Evolutionary conservation across 2,113 vertebrate genomes (phyloP), one percentile per base, ranked within the genome.

Genomic region (Colossoma macropomum): DNA sequence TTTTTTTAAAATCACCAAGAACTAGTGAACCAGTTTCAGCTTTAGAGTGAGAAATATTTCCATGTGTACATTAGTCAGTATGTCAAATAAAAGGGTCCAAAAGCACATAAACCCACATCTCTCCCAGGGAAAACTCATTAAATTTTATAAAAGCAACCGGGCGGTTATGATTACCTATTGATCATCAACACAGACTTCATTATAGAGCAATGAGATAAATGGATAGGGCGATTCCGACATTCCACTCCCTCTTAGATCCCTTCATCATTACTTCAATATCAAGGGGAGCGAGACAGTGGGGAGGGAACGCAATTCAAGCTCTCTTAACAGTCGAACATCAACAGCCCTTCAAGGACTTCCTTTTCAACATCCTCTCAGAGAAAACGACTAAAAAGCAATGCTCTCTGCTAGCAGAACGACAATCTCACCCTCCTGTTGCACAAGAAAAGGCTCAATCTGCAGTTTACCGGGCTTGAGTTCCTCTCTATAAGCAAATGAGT

Each of bases 141-240:
- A 73, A 84, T 69, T 12, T n/a, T 28, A 66, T 65, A 72, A 62
- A 23, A 77, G 74, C 32, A 81, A 50, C 45, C 45, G 16, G 34
- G 30, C 25, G 62, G 79, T 81, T 78, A 81, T 71, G 82, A 84
- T 82, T 84, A 75, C n/a, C 6, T 84, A 84, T 84, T 52, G 79
- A 87, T 79, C 63, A 72, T 41, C 27, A 21, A 4, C 60, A 70
- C 69, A 68, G 75, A 66, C 56, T 68, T 52, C 50, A 84, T 84
- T 79, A 87, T 13, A 70, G 12, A 63, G 66, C 30, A 82, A 66
- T 78, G 30, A 63, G 52, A 77, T 74, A 79, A 86, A 79, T 52
- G 41, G 69, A 75, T 10, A 25, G 9, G 65, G 21, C 50, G n/a
- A 28, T 76, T 76, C 66, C 21, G 34, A 81, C 77, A 74, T 50